Evolutionary conservation across 1,140 invertebrate genomes (phyloP).

Genomic region (Lucilia sericata): DNA sequence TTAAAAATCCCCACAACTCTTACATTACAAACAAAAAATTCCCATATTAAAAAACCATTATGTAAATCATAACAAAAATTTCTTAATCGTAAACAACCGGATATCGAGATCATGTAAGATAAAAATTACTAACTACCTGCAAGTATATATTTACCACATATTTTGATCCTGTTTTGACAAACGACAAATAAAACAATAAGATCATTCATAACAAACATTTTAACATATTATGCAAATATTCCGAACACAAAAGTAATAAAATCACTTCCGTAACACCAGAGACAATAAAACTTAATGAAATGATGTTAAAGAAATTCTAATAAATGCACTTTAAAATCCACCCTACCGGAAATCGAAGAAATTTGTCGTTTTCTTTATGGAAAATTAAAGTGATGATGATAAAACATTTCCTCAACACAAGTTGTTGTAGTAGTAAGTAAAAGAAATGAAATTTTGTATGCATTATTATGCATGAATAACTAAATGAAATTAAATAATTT

Average conservation of each 20-base stretch:
- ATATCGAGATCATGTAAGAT: too few species aligned
- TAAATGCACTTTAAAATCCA: not conserved
- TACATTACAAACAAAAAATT: too few species aligned
- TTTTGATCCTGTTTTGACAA: too few species aligned
- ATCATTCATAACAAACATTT: not conserved
- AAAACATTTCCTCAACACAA: slow-evolving; percentile 8
- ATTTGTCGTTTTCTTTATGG: not conserved
- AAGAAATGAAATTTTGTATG: not conserved
- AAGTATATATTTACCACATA: too few species aligned
- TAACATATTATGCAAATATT: slow-evolving; percentile 29
- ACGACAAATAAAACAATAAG: not conserved
- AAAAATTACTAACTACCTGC: too few species aligned
- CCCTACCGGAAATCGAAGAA: slow-evolving; percentile 15
- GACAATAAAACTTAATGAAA: not conserved
- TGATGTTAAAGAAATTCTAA: not conserved
- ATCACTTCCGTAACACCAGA: slow-evolving; percentile 37
- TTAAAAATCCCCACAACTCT: too few species aligned
- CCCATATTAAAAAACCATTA: too few species aligned
- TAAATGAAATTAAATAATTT: not conserved
- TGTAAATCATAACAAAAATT: too few species aligned
- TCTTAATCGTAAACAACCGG: too few species aligned
- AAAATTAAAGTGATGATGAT: slow-evolving; percentile 1
- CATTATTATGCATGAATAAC: not conserved
- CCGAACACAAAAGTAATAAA: slow-evolving; percentile 15
- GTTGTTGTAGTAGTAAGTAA: not conserved